Evolutionary conservation across 2,113 vertebrate species (phyloP), one percentile per base, ranked within the genome.

Genomic region (Penelope pileata): DNA sequence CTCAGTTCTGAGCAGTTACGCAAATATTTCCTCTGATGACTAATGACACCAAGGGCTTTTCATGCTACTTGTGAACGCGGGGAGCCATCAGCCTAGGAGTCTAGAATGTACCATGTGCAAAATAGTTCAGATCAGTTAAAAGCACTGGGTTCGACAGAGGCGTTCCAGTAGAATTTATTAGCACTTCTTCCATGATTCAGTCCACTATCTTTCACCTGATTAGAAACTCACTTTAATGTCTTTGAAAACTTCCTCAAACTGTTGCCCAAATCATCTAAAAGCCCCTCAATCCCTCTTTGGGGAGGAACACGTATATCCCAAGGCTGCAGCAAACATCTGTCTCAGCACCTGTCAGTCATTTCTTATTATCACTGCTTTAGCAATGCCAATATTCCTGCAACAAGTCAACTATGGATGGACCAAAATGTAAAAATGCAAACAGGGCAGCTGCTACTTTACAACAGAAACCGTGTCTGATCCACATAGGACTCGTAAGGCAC

Each of bases 21-120:
- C 90, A 97, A 95, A 90, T 60, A 90, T 88, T 93, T 93, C 83
- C 74, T 42, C 76, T 23, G 47, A 60, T 93, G 94, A 96, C 76
- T 93, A 90, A 95, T 2, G 86, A 72, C 86, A 90, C 7, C 85
- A 16, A 2, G 19, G 85, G 59, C 76, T 91, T 83, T 43, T 48
- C 10, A 3, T 17, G 82, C 47, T 80, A 17, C 48, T 85, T 83
- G 82, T 90, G 85, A 74, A 72, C 76, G 29, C 7, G 48, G 38
- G 62, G 63, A 90, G 26, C 59, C 84, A 67, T 63, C 63, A 69
- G 81, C 86, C 80, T 13, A 10, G 26, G 1, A 27, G 50, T 5
- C 70, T 8, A 58, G 26, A 69, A 53, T 1, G 66, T 30, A 7
- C 60, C 53, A 6, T 0, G 8, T 14, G 72, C 58, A 62, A 27